Evolutionary conservation across 2,888 invertebrate genomes (phyloP), one percentile per base, ranked within the genome.

Genomic region (Dryadula phaetusa): DNA sequence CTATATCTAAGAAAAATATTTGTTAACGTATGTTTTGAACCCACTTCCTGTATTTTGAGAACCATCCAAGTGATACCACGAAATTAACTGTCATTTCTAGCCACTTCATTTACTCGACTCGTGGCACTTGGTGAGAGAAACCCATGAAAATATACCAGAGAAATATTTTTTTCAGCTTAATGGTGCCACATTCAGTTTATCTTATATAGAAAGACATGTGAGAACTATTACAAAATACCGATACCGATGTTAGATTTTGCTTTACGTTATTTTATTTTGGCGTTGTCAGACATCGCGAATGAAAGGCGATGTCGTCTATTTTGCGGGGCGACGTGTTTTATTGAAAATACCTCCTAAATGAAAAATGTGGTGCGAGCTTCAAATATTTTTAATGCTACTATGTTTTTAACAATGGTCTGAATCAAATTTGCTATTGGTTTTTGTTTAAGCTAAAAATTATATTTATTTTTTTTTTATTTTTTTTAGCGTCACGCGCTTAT

Each of bases 311-410:
- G 12, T 42, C 32, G 49, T 56, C 64, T 40, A 58, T 60, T 60
- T 52, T 49, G 58, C 32, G 20, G 64, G 10, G 22, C 63, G 34
- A 34, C 64, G 37, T 60, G 58, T 60, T 65, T 25, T 58, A 65
- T 65, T 65, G 64, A 60, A 65, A 64, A 65, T 60, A 60, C 60
- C 60, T 60, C 14, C n/a, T 28, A 60, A 60, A 60, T 60, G 60
- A 46, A 46, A 60, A 32, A 1, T 44, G 32, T 60, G 28, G 60
- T 32, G 3, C 60, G 42, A 16, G 18, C 40, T 37, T 40, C n/a
- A 25, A 56, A 25, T 25, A 37, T 56, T 40, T 52, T 54, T 54
- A 14, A 22, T 54, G 14, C 10, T 34, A 14, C 37, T 6, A 37
- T 20, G 20, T 34, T 20, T 14, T 37, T 20, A 54, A 34, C 18